Evolutionary conservation across 2,113 vertebrate species (phyloP).

Genomic region (cattle (Bos taurus)): ARS-UCD2.0 NC_037328.1:9643001-9643500

Average conservation of each 20-base stretch:
- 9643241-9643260: neutral
- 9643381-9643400: conserved; percentile 47
- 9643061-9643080: neutral
- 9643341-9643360: conserved; percentile 53
- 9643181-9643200: neutral
- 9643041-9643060: neutral
- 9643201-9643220: conserved; percentile 25
- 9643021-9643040: neutral
- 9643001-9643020: neutral
- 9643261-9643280: neutral
- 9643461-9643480: conserved; percentile 50
- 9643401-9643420: conserved; percentile 50
- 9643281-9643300: neutral
- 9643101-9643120: conserved; percentile 6
- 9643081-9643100: neutral
- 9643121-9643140: conserved; percentile 4
- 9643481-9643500: conserved; percentile 63
- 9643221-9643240: neutral
- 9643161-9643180: neutral
- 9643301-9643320: conserved; percentile 26
- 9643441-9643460: conserved; percentile 74
- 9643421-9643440: conserved; percentile 48
- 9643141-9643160: neutral
- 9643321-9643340: conserved; percentile 29
- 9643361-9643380: conserved; percentile 46